Evolutionary conservation across 2,888 invertebrate genomes (phyloP), one percentile per base, ranked within the genome.

Genomic region (Lycophotia porphyrea): DNA sequence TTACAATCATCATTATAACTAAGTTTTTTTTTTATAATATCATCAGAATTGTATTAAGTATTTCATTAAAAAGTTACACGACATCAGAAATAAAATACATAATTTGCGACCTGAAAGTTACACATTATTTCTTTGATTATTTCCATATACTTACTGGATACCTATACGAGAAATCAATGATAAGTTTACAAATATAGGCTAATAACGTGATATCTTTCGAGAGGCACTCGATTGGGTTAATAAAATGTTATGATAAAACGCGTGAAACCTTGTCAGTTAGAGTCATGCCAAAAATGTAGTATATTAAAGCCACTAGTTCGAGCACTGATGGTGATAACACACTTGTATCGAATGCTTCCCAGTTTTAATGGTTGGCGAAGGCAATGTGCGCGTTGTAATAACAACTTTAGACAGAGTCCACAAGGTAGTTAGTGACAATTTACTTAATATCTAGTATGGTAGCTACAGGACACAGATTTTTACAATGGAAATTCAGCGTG

Each of bases 161-260:
- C 73, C 60, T 66, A 70, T 73, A 74, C 74, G 60, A 78, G 82
- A 82, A 90, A 88, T 89, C 88, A 87, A 88, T 90, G 85, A 88
- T 81, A 88, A 85, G 85, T 84, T 82, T 81, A 81, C 83, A 88
- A 89, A 90, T 89, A 82, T 88, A 87, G 85, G 85, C 84, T 90
- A 90, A 90, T 91, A 91, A 88, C 80, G 70, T 80, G 89, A 87
- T 91, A 91, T 87, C 90, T 85, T 85, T 91, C 87, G 87, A 91
- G 91, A 84, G 90, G 87, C 88, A 90, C 90, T 91, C 85, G 88
- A 90, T 90, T 85, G 81, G 85, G 87, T 90, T 90, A 90, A 90
- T 91, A 80, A 88, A 88, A 82, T 80, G 79, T 78, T 85, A 76
- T 73, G 88, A 88, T 88, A 88, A 87, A 82, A 78, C 64, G 71